phyloP scores from a whole-genome alignment of 2,797 vertebrate species.

The Varecia variegata region DNA sequence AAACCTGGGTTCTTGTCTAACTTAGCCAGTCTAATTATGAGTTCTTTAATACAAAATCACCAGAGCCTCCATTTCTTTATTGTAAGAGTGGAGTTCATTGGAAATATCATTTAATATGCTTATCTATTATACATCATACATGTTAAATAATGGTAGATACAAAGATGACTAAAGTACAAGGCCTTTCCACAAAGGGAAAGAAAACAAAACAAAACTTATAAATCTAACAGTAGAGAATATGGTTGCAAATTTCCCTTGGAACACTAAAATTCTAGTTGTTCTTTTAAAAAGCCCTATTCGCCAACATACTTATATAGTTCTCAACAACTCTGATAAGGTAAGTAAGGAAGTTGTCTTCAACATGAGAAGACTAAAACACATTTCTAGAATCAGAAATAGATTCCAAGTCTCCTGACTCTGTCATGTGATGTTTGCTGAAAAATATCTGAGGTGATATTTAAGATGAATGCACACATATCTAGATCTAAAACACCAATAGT shows the following conservation, averaged over 20 bases:
- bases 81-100: background rate
- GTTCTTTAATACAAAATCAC: background rate
- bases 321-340: background rate
- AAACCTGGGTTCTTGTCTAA: background rate
- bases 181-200: constrained; percentile 6
- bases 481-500: background rate
- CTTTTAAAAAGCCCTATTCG: background rate
- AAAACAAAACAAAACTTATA: background rate
- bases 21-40: background rate
- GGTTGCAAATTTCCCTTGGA: background rate
- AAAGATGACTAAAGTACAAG: background rate
- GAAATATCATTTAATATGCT: background rate
- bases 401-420: background rate
- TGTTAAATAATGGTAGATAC: background rate
- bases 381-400: background rate
- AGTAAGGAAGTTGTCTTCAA: background rate
- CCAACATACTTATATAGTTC: background rate
- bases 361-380: background rate
- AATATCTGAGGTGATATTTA: background rate
- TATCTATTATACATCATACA: background rate
- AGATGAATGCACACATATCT: background rate
- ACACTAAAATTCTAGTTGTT: background rate
- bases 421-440: background rate
- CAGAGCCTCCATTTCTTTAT: background rate
- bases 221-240: background rate